phyloP scores from a whole-genome alignment of 2,113 vertebrate species.

The Pipra filicauda region DNA sequence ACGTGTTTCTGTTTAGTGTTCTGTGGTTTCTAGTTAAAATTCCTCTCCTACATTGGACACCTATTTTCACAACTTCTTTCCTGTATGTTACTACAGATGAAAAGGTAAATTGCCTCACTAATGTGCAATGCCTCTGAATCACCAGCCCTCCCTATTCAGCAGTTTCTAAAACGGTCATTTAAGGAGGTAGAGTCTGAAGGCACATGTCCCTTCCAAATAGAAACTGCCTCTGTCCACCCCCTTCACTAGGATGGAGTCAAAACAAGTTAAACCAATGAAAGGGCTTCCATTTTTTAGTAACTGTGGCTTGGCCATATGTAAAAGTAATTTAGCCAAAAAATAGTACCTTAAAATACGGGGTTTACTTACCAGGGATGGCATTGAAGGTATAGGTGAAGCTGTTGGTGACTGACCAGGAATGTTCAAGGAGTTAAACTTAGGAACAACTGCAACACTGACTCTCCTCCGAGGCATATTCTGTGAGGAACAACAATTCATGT shows the following conservation, averaged over 20 bases:
- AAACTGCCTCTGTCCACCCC: neutral
- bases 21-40: neutral
- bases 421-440: slow-evolving; percentile 94
- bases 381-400: slow-evolving; percentile 66
- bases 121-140: neutral
- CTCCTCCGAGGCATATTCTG: slow-evolving; percentile 93
- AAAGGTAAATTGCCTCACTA: neutral
- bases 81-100: neutral
- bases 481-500: neutral
- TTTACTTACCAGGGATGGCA: slow-evolving; percentile 85
- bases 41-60: neutral
- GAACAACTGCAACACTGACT: slow-evolving; percentile 96
- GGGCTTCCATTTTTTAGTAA: neutral
- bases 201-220: neutral
- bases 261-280: neutral
- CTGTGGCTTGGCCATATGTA: neutral
- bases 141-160: neutral
- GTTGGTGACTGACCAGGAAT: slow-evolving; percentile 85
- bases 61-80: neutral
- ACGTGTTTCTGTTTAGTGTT: neutral
- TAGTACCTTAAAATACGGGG: neutral
- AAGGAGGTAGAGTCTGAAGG: neutral
- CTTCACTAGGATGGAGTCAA: neutral
- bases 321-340: neutral
- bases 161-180: neutral